Evolutionary conservation across 2,888 invertebrate species (phyloP), one percentile per base, ranked within the genome.

Genomic region (Megastigmus dorsalis): DNA sequence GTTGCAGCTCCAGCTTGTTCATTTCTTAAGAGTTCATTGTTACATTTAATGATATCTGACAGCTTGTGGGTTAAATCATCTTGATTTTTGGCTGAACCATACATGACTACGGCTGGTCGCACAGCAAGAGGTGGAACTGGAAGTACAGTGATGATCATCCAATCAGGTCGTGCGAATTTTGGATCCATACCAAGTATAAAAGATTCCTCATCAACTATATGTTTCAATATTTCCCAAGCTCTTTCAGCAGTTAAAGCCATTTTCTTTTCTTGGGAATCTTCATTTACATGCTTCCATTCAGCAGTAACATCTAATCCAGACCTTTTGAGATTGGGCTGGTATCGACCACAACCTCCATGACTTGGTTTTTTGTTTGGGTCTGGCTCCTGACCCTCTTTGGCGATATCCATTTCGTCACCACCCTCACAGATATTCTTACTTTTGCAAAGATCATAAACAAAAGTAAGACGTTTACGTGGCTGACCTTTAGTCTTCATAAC

Each of bases 61-160:
- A 99, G 90, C 89, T 99, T 99, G 89, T 99, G 99, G 0, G 99
- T 99, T 83, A 99, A 92, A 91, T 99, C 99, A 86, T 99, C 99
- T 89, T 98, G 94, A 92, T 99, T 99, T 86, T 97, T 95, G 0
- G 99, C 99, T 0, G 98, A 96, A n/a, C 99, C 99, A 88, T 96
- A 96, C 96, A 99, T 99, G 7, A 99, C 97, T 4, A 99, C 99
- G 65, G 99, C 98, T 0, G 99, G 99, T 78, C 99, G 92, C 0
- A 99, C 99, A 1, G 96, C 93, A 26, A 99, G 89, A 2, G 99
- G 99, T 0, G 99, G 98, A 0, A 99, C 99, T 0, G 99, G 99
- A 74, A 99, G 88, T 10, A 98, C 98, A 1, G 99, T 98, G 5
- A 97, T 92, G 79, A 99, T 95, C 99, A 99, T 99, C 99, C 99